phyloP scores from a whole-genome alignment of 2,113 vertebrate species.

The Macrotus californicus region DNA sequence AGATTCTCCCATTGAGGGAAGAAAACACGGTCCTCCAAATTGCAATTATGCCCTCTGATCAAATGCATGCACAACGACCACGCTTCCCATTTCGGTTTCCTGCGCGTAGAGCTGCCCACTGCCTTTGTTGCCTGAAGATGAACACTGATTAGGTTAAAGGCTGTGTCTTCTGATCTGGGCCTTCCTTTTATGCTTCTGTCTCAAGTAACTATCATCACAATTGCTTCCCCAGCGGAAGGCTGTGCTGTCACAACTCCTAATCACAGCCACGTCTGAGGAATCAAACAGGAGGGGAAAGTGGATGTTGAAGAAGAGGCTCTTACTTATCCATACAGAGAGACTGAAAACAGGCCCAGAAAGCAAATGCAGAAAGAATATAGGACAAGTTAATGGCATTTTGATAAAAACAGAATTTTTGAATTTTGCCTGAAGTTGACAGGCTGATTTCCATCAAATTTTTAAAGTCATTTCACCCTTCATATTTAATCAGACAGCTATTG shows the following conservation, averaged over 20 bases:
- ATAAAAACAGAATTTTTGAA: slow-evolving; percentile 61
- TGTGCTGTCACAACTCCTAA: slow-evolving; percentile 37
- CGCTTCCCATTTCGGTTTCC: not conserved
- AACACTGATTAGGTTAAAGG: not conserved
- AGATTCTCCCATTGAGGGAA: not conserved
- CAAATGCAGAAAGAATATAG: slow-evolving; percentile 6
- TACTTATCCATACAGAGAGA: slow-evolving; percentile 32
- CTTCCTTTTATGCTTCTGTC: slow-evolving; percentile 27
- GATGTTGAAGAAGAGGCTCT: slow-evolving; percentile 1
- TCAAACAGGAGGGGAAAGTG: slow-evolving; percentile 46
- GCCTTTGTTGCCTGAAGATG: not conserved
- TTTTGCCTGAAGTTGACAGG: slow-evolving; percentile 64
- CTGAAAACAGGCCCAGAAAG: slow-evolving; percentile 18
- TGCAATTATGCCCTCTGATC: not conserved
- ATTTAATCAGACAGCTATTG: slow-evolving; percentile 62
- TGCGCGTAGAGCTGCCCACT: not conserved
- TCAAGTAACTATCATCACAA: slow-evolving; percentile 49
- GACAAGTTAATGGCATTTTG: slow-evolving; percentile 57
- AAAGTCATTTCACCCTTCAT: slow-evolving; percentile 54
- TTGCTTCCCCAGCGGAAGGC: slow-evolving; percentile 15
- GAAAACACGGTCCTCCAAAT: not conserved
- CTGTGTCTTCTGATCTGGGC: not conserved
- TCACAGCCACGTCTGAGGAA: slow-evolving; percentile 21
- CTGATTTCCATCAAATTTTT: slow-evolving; percentile 61
- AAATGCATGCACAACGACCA: not conserved